Evolutionary conservation across 2,888 invertebrate genomes (phyloP), one percentile per base, ranked within the genome.

Genomic region (Scaptomyza caliginosa): DNA sequence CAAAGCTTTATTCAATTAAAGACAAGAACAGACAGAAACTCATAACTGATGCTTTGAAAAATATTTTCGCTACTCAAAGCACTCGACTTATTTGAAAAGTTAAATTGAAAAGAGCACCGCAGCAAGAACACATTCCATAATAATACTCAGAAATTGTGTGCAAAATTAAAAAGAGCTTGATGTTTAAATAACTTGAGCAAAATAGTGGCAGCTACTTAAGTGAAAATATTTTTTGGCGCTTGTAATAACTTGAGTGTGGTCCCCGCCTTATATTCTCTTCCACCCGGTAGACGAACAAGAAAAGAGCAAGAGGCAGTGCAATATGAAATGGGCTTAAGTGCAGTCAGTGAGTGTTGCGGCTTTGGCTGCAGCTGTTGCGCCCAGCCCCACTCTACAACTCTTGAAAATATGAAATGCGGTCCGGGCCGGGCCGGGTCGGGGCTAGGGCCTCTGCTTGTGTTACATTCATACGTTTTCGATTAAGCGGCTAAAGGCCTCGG

Each of bases 121-220:
- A 43, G 36, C 30, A 21, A 57, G 42, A 39, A 60, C 51, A 59
- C 32, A 62, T 42, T 39, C 32, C 21, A 26, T 55, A 62, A 74
- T 57, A 57, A 63, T 65, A 62, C 43, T 54, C 38, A 43, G 72
- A 65, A 77, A 72, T 68, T 68, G 51, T 60, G 58, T 56, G 65
- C 59, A 50, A 85, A 80, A 84, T 80, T 80, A 74, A 82, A 68
- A 74, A 72, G 50, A 43, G 13, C 48, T 57, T 50, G 65, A 81
- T 72, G 85, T 74, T 65, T 66, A 83, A 83, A 86, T 83, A 83
- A 83, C 84, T 83, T 84, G 85, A 83, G 78, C 82, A 76, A 83
- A 84, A 84, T 84, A 73, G 74, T 86, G 82, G 82, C 87, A 84
- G 83, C 85, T 84, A 86, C 87, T 83, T 83, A 84, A 84, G 85